Evolutionary conservation across 1,140 invertebrate genomes (phyloP).

Genomic region (Lordiphosa mommai): DNA sequence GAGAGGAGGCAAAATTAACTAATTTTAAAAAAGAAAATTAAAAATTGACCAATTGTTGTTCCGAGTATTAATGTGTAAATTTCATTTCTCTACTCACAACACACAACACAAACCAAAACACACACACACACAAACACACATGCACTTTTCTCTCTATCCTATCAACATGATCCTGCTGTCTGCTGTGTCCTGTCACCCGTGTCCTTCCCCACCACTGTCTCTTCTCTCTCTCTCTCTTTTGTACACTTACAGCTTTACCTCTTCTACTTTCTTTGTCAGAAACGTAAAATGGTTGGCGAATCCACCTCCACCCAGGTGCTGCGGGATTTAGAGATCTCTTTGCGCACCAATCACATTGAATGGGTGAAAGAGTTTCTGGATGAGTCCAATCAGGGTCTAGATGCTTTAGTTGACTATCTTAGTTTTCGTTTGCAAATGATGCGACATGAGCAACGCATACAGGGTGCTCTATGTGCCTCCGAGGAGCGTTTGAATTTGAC

Average conservation of each 20-base stretch:
- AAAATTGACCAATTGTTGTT: slow-evolving; percentile 50
- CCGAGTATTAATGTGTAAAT: slow-evolving; percentile 75
- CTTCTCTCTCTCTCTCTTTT: slow-evolving; percentile 45
- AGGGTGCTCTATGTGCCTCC: slow-evolving; percentile 86
- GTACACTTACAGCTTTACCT: slow-evolving; percentile 80
- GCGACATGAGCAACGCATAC: slow-evolving; percentile 90
- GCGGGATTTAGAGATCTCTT: slow-evolving; percentile 98
- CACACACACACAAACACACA: slow-evolving; percentile 14
- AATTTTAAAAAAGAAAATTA: slow-evolving; percentile 3
- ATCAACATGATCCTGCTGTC: slow-evolving; percentile 15
- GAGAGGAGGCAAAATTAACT: neutral
- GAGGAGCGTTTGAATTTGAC: slow-evolving; percentile 82
- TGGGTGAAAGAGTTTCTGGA: slow-evolving; percentile 99
- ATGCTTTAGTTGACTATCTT: slow-evolving; percentile 98
- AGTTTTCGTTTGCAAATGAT: slow-evolving; percentile 96
- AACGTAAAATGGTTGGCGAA: slow-evolving; percentile 97
- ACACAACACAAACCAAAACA: slow-evolving; percentile 41
- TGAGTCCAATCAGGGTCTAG: slow-evolving; percentile 96
- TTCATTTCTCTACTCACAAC: slow-evolving; percentile 75
- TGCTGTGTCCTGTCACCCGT: slow-evolving; percentile 23
- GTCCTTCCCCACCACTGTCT: slow-evolving; percentile 13
- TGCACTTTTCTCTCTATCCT: slow-evolving; percentile 17
- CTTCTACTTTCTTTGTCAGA: slow-evolving; percentile 86
- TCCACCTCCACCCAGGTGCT: slow-evolving; percentile 99
- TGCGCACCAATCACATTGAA: slow-evolving; percentile 99